A percentile compares a stretch with the other conserved stretches of the same genome.
Evolutionary conservation across 2,888 invertebrate genomes (phyloP).

Genomic region (Carpatolechia fugitivella): DNA sequence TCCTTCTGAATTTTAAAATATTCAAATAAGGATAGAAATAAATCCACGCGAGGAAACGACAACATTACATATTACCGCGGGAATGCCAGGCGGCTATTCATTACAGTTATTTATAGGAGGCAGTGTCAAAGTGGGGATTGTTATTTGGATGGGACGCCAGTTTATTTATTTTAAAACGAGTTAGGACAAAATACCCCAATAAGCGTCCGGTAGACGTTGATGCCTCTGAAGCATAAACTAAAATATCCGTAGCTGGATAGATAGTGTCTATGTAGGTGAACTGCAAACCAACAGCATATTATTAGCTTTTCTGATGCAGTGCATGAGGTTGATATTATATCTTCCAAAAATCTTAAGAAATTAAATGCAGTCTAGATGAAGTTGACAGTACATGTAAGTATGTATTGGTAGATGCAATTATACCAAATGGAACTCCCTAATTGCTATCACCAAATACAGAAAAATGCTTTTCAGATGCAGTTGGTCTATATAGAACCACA

Average conservation of each 20-base stretch:
- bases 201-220: conserved; percentile 57
- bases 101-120: conserved; percentile 76
- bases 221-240: conserved; percentile 30
- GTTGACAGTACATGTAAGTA: too few species aligned
- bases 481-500: too few species aligned
- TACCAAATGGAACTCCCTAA: too few species aligned
- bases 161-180: conserved; percentile 74
- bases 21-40: conserved; percentile 69
- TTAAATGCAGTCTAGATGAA: too few species aligned
- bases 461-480: too few species aligned
- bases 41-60: conserved; percentile 67
- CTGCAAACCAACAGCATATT: too few species aligned
- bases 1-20: conserved; percentile 67
- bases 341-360: too few species aligned
- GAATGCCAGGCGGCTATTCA: conserved; percentile 71
- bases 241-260: conserved; percentile 40
- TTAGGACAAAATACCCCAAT: conserved; percentile 68
- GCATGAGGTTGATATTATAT: too few species aligned
- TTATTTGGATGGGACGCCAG: conserved; percentile 66
- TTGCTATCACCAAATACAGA: too few species aligned
- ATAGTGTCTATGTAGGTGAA: too few species aligned
- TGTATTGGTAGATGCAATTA: too few species aligned
- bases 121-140: conserved; percentile 71
- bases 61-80: conserved; percentile 70
- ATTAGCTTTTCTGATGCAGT: too few species aligned